These are phyloP conservation scores for Nephotettix cincticeps DNA, from an alignment of 1,140 invertebrate genomes.

Conservation along the genomic window DNA sequence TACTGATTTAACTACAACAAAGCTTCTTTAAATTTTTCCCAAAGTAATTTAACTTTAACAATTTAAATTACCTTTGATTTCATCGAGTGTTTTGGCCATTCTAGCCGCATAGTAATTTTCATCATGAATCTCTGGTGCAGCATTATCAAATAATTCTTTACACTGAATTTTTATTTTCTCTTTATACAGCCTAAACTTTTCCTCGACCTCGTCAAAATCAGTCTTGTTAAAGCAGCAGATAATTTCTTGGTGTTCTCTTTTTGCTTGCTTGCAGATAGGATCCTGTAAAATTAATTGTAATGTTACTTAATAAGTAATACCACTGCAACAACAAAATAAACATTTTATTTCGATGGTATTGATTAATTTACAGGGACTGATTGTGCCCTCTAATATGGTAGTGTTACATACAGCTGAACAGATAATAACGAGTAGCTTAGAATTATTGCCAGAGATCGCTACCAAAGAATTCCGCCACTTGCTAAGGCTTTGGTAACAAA, in stretches of 20 bases:
- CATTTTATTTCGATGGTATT: background rate
- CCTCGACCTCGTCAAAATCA: background rate
- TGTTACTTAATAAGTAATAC: background rate
- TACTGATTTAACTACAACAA: no score
- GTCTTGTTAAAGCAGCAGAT: background rate
- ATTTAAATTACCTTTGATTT: background rate
- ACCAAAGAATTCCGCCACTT: no score
- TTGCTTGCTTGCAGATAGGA: background rate
- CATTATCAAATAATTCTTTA: background rate
- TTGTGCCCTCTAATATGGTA: no score
- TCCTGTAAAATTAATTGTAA: background rate
- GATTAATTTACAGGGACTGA: no score
- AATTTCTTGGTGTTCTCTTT: background rate
- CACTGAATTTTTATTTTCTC: background rate
- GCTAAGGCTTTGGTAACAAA: no score
- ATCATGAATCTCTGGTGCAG: background rate
- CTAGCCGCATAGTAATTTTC: background rate
- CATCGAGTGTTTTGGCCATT: background rate
- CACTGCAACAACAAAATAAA: background rate
- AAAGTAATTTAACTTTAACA: no score
- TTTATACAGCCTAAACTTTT: background rate
- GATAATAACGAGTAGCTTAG: no score
- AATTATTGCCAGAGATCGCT: no score
- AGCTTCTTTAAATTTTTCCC: no score
- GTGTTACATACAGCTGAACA: no score